Base-by-base conservation (phyloP, 2,797 vertebrate genomes). In the Paramormyrops hopkinsi region DNA sequence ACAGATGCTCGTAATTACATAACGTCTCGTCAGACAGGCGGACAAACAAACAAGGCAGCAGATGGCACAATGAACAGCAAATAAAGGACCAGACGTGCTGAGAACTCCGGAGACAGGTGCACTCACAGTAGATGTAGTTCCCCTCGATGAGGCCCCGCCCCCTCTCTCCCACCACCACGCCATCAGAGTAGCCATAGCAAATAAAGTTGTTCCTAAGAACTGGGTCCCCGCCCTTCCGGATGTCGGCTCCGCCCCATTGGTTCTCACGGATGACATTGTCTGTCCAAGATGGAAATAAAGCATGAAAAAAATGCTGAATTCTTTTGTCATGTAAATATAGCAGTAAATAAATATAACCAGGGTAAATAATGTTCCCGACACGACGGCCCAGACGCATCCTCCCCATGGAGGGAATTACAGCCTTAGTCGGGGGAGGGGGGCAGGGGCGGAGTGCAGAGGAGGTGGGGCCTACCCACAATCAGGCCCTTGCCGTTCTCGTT, bases 241-340 rank as follows among this genome's bases (percentile, higher is more conserved):
- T 98, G 93, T 98, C 98, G 3, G 95, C 97, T 0, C 97, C 97
- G 0, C 97, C 98, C 97, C 98, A 98, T 90, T 98, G 97, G 92
- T 98, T 99, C 94, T 98, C 96, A 73, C 95, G 96, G 92, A 98
- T 98, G 79, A 99, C 94, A 1, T 98, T 99, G 92, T 97, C 98
- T 98, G 89, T 17, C 90, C 92, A 82, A 59, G 48, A 65, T 2
- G 44, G 7, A 79, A n/a, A 50, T 12, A 9, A 25, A 29, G 17
- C 29, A 41, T 22, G 83, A 0, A 0, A 1, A 25, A 88, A 69
- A 33, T 65, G 62, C 25, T 29, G 62, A 33, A 69, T 29, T 69
- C 12, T 69, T 33, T 69, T 33, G 65, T 69, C 11, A 33, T 37
- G 11, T 0, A 44, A 44, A 37, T 79, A 79, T 17, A 79, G 14